These are phyloP conservation scores for Leptodactylus fallax DNA, from an alignment of 2,797 vertebrate species.

Conservation along the genomic window DNA sequence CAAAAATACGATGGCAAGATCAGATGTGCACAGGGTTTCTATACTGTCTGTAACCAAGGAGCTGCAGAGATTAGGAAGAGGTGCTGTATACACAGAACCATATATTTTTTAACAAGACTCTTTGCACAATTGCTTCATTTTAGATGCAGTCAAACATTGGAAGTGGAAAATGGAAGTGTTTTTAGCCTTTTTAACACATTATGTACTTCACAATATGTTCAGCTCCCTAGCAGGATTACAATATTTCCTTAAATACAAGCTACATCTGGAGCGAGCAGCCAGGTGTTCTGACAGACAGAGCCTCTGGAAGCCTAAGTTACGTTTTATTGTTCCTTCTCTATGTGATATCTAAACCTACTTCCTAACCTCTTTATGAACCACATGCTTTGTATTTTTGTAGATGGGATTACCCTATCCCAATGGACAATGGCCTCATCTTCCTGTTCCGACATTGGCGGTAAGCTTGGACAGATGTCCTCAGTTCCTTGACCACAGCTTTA, in stretches of 20 bases:
- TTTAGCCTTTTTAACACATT: not conserved
- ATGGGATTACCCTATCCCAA: constrained; percentile 34
- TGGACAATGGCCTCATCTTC: constrained; percentile 50
- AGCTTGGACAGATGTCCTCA: constrained; percentile 48
- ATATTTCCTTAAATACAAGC: not conserved
- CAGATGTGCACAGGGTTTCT: not conserved
- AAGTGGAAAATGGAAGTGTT: not conserved
- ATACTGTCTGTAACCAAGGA: not conserved
- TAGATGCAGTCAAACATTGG: not conserved
- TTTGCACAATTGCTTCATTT: not conserved
- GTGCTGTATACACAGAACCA: no score
- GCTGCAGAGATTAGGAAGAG: no score
- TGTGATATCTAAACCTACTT: constrained; percentile 35
- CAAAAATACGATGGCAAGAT: no score
- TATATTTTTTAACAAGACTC: not conserved
- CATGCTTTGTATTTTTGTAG: constrained; percentile 41
- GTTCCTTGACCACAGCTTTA: constrained; percentile 1
- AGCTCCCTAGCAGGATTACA: not conserved
- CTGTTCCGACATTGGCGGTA: constrained; percentile 33
- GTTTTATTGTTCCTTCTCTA: constrained; percentile 30
- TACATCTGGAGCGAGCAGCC: constrained; percentile 43
- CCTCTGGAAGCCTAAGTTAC: constrained; percentile 24
- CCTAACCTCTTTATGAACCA: constrained; percentile 39
- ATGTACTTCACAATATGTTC: not conserved
- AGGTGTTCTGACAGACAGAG: constrained; percentile 26